Conservation (phyloP, 1,140 invertebrate genomes). For the Mycetomoellerius zeteki region DNA sequence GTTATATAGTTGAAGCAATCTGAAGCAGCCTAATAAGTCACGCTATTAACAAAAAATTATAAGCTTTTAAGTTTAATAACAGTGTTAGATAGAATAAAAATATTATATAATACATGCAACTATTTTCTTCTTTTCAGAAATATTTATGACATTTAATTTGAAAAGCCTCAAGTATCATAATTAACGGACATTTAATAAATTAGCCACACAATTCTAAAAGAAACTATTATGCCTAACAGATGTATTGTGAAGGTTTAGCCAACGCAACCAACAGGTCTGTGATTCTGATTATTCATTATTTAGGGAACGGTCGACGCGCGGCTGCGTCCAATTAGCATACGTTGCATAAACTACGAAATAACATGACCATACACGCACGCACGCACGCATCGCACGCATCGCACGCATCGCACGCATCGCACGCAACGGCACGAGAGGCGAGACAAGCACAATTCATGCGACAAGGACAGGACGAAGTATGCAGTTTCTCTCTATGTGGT, state of each 20-base stretch:
- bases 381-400: conserved; percentile 53
- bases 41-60: conserved; percentile 26
- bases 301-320: conserved; percentile 65
- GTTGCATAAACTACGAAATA: conserved; percentile 82
- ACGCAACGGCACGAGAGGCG: conserved; percentile 47
- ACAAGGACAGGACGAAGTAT: conserved; percentile 33
- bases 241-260: background rate
- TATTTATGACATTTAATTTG: background rate
- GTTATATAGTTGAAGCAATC: background rate
- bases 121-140: background rate
- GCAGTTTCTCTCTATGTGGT: conserved; percentile 66
- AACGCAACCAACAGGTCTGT: background rate
- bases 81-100: background rate
- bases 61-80: background rate
- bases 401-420: conserved; percentile 61
- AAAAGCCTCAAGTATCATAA: background rate
- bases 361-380: conserved; percentile 66
- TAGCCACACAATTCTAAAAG: background rate
- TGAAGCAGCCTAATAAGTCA: conserved; percentile 31
- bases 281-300: conserved; percentile 74
- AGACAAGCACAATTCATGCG: conserved; percentile 29
- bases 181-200: background rate
- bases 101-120: background rate
- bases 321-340: conserved; percentile 75
- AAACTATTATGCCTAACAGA: background rate